Evolutionary conservation across 64 coral and sea anemone genomes (phyloP).

Genomic region (Montipora sp.): DNA sequence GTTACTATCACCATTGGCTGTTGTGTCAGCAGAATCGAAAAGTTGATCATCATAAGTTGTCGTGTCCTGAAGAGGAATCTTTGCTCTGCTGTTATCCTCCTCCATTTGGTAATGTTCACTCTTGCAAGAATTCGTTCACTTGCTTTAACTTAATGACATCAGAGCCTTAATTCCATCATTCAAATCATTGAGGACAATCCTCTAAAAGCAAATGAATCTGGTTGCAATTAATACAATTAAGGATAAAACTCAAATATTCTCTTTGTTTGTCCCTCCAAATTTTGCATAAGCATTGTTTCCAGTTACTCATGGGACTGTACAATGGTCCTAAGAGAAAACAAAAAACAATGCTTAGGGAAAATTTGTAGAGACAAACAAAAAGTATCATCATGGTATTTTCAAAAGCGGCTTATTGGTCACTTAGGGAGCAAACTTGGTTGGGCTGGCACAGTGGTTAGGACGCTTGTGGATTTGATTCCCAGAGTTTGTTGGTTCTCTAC

Average conservation of each 20-base stretch:
- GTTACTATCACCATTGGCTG: background rate
- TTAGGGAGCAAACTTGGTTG: too few relatives aligned
- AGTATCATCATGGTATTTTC: too few relatives aligned
- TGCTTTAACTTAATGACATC: background rate
- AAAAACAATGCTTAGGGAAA: too few relatives aligned
- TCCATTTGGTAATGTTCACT: background rate
- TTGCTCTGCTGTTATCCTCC: background rate
- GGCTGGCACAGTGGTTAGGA: too few relatives aligned
- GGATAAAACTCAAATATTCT: background rate
- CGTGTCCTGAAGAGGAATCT: background rate
- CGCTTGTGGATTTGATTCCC: too few relatives aligned
- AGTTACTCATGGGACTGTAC: too few relatives aligned
- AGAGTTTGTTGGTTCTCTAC: too few relatives aligned
- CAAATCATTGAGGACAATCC: background rate
- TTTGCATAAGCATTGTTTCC: too few relatives aligned
- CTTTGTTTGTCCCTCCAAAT: background rate
- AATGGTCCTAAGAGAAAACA: too few relatives aligned
- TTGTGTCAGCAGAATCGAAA: background rate
- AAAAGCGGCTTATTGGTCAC: too few relatives aligned
- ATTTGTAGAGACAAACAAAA: too few relatives aligned
- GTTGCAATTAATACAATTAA: background rate
- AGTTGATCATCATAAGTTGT: slow-evolving; percentile 23
- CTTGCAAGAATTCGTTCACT: background rate
- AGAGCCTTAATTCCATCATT: background rate
- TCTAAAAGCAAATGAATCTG: background rate